A percentile compares a stretch with the other conserved stretches of the same genome.
These are phyloP conservation scores for Drosophila conformis DNA, from an alignment of 2,888 invertebrate genomes.

Conservation along the genomic window DNA sequence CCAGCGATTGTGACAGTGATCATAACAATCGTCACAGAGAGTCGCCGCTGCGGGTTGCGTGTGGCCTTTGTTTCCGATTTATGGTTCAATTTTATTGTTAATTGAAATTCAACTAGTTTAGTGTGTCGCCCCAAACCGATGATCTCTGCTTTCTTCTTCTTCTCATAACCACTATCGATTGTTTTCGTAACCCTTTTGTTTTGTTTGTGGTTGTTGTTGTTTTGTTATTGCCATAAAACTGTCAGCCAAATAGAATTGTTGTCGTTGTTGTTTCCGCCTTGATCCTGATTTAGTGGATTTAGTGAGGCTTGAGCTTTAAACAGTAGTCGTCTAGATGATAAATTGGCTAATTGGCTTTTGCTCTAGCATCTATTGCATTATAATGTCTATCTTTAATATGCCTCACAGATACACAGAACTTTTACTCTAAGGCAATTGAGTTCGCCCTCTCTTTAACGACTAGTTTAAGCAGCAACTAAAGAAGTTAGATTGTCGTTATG, in stretches of 20 bases:
- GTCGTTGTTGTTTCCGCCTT: constrained; percentile 21
- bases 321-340: constrained; percentile 51
- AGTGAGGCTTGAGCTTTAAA: constrained; percentile 43
- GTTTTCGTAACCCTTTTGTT: constrained; percentile 13
- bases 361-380: constrained; percentile 13
- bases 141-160: not conserved
- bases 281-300: constrained; percentile 78
- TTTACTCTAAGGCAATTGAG: constrained; percentile 53
- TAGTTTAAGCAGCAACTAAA: constrained; percentile 28
- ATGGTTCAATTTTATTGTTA: constrained; percentile 82
- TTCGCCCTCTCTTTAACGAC: constrained; percentile 26
- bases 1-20: constrained; percentile 66
- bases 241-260: constrained; percentile 71
- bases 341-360: constrained; percentile 57
- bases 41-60: constrained; percentile 67
- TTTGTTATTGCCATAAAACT: constrained; percentile 63
- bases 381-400: constrained; percentile 9
- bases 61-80: constrained; percentile 76
- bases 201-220: constrained; percentile 28
- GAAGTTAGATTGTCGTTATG: not conserved
- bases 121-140: constrained; percentile 50
- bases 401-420: constrained; percentile 15
- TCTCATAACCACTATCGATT: constrained; percentile 6
- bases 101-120: constrained; percentile 82
- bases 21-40: constrained; percentile 64